Base-by-base conservation (phyloP, 2,888 invertebrate species). In the Dicyrtomina minuta region DNA sequence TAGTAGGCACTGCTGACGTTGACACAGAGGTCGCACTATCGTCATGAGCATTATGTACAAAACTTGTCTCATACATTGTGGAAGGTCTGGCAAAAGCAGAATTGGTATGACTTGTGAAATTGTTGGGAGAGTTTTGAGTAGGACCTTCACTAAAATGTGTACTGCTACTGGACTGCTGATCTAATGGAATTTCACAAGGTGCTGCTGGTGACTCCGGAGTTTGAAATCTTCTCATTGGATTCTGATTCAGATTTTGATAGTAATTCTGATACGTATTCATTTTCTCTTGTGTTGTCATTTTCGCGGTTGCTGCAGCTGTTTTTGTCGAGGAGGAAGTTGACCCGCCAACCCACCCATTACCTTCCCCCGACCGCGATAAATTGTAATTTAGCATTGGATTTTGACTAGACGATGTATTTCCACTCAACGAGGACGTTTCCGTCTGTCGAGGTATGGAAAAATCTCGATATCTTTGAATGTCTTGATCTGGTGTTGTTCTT, bases 221-320 rank as follows among this genome's bases (percentile, higher is more conserved):
- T 12, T 20, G 41, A n/a, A 41, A 43, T 17, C 55, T 56, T 6
- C 58, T 27, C 13, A 43, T 15, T 2, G 69, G 69, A 70, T 70
- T 68, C 17, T 68, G 51, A 20, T 70, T 72, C 60, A 75, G 61
- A 55, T 64, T 74, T 53, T 73, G 67, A 43, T 77, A 77, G 44
- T 74, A 77, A 39, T 77, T 75, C 27, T 73, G 69, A 61, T 77
- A 77, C 65, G 73, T 75, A 61, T 77, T 77, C 77, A 77, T 77
- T 55, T 77, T 77, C 33, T 77, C 77, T 59, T 77, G 77, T 53
- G 72, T 72, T n/a, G 70, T 70, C 65, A 62, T 53, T 20, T 43
- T 53, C 5, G 56, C 27, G n/a, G 22, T 59, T 1, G 67, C 46
- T n/a, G 66, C 66, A 41, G 68, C 41, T 22, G 62, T 41, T 39